phyloP scores from a whole-genome alignment of 2,113 vertebrate genomes.

The Bos indicus region DNA sequence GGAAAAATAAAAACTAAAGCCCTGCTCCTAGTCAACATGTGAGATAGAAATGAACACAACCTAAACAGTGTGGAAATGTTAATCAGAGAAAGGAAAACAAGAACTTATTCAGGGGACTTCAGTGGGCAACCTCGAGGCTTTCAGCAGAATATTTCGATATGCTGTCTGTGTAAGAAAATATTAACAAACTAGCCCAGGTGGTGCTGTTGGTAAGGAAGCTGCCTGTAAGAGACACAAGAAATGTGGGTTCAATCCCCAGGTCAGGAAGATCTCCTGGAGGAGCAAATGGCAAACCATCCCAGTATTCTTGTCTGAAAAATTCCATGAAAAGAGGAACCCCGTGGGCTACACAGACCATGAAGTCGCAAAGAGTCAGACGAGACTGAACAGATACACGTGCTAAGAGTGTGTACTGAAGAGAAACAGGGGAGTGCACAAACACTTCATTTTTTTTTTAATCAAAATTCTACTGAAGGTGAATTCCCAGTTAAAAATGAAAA shows the following conservation, averaged over 20 bases:
- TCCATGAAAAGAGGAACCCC: neutral
- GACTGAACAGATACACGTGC: neutral
- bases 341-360: neutral
- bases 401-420: neutral
- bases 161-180: neutral
- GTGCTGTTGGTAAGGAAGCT: neutral
- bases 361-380: neutral
- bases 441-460: neutral
- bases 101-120: neutral
- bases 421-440: neutral
- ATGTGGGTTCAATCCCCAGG: accelerated
- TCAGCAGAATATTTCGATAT: neutral
- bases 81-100: neutral
- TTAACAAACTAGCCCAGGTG: neutral
- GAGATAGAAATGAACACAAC: neutral
- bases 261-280: neutral
- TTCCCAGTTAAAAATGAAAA: neutral
- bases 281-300: neutral
- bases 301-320: neutral
- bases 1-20: neutral
- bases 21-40: neutral
- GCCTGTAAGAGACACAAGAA: neutral
- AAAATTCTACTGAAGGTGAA: neutral
- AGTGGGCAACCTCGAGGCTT: neutral
- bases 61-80: neutral